phyloP scores from a whole-genome alignment of 2,888 invertebrate species.

The Eugnorisma glareosa region DNA sequence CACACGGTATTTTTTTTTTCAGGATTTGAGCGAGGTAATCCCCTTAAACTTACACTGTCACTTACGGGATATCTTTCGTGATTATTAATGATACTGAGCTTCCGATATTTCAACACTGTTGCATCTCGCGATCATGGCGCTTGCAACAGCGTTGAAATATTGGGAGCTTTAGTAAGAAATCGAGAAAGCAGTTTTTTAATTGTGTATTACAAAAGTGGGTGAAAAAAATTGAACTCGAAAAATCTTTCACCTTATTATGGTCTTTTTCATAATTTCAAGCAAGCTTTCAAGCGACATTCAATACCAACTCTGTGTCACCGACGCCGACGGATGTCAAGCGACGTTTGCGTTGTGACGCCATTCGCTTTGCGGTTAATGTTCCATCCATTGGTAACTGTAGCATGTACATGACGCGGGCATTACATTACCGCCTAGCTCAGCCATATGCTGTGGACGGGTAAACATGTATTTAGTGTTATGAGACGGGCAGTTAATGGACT shows the following conservation, averaged over 20 bases:
- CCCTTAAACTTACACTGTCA: too few species aligned
- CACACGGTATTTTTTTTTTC: too few species aligned
- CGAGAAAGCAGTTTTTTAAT: background rate
- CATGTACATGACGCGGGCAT: conserved; percentile 24
- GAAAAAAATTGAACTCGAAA: background rate
- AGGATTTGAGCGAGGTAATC: too few species aligned
- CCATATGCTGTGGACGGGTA: background rate
- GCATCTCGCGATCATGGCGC: too few species aligned
- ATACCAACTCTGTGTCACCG: background rate
- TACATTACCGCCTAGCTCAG: conserved; percentile 21
- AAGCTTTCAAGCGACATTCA: background rate
- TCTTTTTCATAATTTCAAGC: background rate
- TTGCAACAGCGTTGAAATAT: too few species aligned
- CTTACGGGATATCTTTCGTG: too few species aligned
- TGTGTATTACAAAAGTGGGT: background rate
- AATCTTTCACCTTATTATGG: background rate
- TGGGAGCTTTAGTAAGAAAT: too few species aligned
- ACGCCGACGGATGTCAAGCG: background rate
- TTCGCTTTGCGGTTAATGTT: conserved; percentile 17
- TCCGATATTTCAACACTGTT: too few species aligned
- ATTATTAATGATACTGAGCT: too few species aligned
- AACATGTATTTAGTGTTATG: conserved; percentile 16
- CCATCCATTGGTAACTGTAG: background rate
- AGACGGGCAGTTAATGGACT: background rate
- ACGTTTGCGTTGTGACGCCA: background rate